phyloP scores from a whole-genome alignment of 2,888 invertebrate species.

The Alcis repandata region DNA sequence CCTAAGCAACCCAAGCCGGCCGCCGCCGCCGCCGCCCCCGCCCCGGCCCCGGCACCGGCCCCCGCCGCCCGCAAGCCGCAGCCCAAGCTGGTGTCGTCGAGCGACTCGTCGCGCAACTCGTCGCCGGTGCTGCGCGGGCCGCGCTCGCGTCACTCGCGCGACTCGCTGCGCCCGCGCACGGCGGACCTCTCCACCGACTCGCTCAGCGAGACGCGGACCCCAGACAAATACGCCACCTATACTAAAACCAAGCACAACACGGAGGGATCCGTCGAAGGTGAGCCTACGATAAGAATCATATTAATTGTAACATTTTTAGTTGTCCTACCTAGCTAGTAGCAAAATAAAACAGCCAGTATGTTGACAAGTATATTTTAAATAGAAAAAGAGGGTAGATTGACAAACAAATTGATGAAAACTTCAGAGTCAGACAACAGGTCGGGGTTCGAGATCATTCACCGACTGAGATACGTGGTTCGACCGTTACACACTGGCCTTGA shows the following conservation, averaged over 20 bases:
- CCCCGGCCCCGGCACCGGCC: constrained; percentile 43
- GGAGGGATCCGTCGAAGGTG: constrained; percentile 67
- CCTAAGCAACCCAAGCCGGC: constrained; percentile 37
- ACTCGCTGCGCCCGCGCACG: constrained; percentile 68
- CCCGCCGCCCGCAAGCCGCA: constrained; percentile 47
- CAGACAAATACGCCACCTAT: constrained; percentile 76
- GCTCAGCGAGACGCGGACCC: constrained; percentile 72
- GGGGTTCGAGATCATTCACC: too few relatives aligned
- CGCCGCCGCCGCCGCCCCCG: too few relatives aligned
- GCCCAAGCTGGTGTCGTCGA: constrained; percentile 81
- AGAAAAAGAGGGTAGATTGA: too few relatives aligned
- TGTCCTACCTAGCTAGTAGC: too few relatives aligned
- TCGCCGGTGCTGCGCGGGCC: constrained; percentile 83
- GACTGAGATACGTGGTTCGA: too few relatives aligned
- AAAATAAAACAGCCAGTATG: too few relatives aligned
- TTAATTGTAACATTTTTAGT: too few relatives aligned
- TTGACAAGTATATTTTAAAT: too few relatives aligned
- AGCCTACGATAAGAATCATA: constrained; percentile 39
- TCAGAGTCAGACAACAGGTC: too few relatives aligned
- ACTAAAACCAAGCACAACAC: constrained; percentile 67
- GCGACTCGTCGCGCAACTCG: constrained; percentile 90
- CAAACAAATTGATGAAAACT: too few relatives aligned
- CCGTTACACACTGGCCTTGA: too few relatives aligned
- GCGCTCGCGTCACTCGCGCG: constrained; percentile 77
- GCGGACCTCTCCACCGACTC: constrained; percentile 82